phyloP scores from a whole-genome alignment of 2,797 vertebrate species.

The Pangasius macronema region DNA sequence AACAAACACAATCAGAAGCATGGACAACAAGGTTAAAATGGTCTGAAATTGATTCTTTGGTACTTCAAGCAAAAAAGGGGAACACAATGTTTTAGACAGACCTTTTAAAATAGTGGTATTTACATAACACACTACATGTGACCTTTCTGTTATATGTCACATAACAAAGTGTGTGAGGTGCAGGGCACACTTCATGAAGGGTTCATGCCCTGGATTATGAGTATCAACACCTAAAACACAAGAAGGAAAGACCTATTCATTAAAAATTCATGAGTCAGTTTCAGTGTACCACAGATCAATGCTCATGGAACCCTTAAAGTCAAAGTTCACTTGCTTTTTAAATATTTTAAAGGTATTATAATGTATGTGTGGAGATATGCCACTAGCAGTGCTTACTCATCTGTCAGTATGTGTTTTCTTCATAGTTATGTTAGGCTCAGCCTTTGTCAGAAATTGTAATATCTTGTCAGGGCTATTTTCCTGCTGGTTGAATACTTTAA shows the following conservation, averaged over 20 bases:
- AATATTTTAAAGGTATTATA: conserved; percentile 53
- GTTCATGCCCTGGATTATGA: neutral
- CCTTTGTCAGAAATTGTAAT: neutral
- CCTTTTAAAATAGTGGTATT: neutral
- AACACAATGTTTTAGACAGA: neutral
- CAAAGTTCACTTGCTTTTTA: conserved; percentile 58
- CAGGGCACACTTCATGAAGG: too few species aligned
- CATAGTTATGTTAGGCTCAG: conserved; percentile 21
- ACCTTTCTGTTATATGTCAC: neutral
- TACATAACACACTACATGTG: neutral
- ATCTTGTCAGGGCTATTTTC: conserved; percentile 34
- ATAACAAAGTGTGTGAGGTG: neutral
- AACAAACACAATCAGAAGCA: conserved; percentile 3
- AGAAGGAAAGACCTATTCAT: conserved; percentile 64
- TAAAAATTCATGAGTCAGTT: conserved; percentile 66
- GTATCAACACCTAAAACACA: conserved; percentile 9
- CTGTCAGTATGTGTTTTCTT: neutral
- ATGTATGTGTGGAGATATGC: conserved; percentile 13
- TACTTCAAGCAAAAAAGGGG: neutral
- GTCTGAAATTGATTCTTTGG: conserved; percentile 11
- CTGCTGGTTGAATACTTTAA: conserved; percentile 60
- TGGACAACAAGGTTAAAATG: conserved; percentile 5
- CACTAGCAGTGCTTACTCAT: conserved; percentile 14
- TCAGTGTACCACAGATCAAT: conserved; percentile 40
- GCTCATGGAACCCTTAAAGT: conserved; percentile 34